phyloP scores from a whole-genome alignment of 2,888 invertebrate genomes.

The Aphidius colemani region DNA sequence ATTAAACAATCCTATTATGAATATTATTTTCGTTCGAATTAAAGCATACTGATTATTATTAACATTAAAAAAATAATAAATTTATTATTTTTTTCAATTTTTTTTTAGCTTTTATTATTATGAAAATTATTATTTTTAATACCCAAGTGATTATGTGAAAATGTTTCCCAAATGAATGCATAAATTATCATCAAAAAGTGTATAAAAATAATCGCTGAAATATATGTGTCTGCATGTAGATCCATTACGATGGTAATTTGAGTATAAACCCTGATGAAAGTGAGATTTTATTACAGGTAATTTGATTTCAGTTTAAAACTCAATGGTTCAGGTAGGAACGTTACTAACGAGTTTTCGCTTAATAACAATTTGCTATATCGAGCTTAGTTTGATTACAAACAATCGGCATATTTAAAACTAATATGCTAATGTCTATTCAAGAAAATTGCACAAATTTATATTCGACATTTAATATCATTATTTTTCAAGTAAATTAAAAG shows the following conservation, averaged over 20 bases:
- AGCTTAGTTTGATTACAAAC: slow-evolving; percentile 25
- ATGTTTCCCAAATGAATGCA: neutral
- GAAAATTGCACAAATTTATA: no score
- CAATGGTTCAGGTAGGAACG: slow-evolving; percentile 40
- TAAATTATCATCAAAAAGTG: slow-evolving; percentile 6
- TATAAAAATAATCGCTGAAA: slow-evolving; percentile 14
- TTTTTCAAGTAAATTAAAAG: no score
- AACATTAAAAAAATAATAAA: neutral
- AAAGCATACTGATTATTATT: no score
- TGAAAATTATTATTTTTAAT: neutral
- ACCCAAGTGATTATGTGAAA: neutral
- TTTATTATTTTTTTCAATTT: slow-evolving; percentile 1
- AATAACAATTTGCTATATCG: slow-evolving; percentile 43
- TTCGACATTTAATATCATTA: no score
- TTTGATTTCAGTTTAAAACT: slow-evolving; percentile 4
- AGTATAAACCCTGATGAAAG: slow-evolving; percentile 21
- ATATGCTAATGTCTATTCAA: neutral
- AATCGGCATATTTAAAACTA: slow-evolving; percentile 20
- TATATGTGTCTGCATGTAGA: neutral
- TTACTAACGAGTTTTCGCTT: slow-evolving; percentile 44
- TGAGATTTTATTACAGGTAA: slow-evolving; percentile 29
- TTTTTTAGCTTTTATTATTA: neutral
- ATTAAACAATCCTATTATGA: neutral
- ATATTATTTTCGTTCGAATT: no score
- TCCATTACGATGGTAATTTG: slow-evolving; percentile 12